These are phyloP conservation scores for Trachelus iudaicus DNA, from an alignment of 2,888 invertebrate genomes.

Conservation along the genomic window DNA sequence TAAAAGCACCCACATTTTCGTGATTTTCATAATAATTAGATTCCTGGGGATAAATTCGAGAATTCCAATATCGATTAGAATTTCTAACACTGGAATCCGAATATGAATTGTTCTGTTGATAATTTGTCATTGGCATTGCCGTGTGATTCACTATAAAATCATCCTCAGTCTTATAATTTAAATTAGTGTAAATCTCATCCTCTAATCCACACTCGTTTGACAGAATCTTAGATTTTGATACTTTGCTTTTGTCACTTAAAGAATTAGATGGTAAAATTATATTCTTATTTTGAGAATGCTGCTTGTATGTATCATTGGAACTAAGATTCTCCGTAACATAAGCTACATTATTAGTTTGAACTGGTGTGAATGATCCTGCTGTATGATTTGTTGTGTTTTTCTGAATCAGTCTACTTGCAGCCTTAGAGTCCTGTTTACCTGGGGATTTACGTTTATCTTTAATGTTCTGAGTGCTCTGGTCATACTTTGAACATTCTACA, in stretches of 20 bases:
- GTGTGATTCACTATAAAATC: neutral
- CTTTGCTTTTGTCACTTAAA: neutral
- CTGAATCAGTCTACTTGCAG: neutral
- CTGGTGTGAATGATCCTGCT: constrained; percentile 18
- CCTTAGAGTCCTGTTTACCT: neutral
- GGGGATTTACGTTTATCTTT: neutral
- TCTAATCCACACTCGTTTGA: neutral
- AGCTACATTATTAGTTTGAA: constrained; percentile 36
- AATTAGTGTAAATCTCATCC: neutral
- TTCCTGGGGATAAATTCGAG: neutral
- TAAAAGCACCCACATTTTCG: neutral
- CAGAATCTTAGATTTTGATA: neutral
- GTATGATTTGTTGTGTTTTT: neutral
- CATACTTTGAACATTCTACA: neutral
- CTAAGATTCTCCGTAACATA: constrained; percentile 18
- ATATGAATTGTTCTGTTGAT: neutral
- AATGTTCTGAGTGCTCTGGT: neutral
- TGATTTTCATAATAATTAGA: neutral
- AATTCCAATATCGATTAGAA: neutral
- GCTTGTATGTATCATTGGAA: neutral
- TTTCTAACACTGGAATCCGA: neutral
- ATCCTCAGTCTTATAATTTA: neutral
- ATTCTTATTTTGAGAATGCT: constrained; percentile 10
- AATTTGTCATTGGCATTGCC: neutral
- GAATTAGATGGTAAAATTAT: constrained; percentile 5